Percentiles rank a stretch among this genome's conserved stretches.
Conservation (phyloP, 2,797 vertebrate species). For the Dromococcyx pavoninus region DNA sequence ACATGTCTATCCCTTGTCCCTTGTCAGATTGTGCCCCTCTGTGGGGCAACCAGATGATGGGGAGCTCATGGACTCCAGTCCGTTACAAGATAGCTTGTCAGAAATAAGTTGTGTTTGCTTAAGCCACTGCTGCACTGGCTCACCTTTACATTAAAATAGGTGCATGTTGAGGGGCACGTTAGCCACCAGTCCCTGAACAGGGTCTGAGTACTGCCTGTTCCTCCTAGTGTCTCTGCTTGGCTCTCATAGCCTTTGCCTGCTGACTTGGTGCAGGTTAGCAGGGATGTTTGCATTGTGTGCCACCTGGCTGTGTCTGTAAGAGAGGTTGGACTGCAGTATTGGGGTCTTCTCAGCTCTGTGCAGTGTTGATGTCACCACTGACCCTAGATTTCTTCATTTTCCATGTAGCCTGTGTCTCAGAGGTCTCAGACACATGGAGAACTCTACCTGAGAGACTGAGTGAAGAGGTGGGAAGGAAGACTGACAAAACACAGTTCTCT, state of each 20-base stretch:
- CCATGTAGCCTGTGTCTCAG: not conserved
- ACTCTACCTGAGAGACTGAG: not conserved
- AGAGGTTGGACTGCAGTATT: not conserved
- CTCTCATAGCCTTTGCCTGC: not conserved
- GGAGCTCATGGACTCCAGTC: not conserved
- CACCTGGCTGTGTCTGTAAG: not conserved
- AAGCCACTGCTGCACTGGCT: not conserved
- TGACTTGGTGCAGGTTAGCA: not conserved
- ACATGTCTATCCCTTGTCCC: not conserved
- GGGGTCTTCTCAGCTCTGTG: not conserved
- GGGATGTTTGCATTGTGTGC: not conserved
- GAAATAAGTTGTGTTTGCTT: not conserved
- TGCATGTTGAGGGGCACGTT: accelerated
- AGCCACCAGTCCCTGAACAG: not conserved
- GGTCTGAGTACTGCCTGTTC: not conserved
- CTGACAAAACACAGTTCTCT: accelerated
- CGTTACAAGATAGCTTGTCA: not conserved
- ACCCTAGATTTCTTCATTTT: not conserved
- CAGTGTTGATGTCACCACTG: not conserved
- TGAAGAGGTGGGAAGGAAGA: not conserved
- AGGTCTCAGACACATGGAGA: not conserved
- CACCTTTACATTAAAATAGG: not conserved
- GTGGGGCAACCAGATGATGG: not conserved
- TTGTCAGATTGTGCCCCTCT: not conserved
- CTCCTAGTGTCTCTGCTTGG: not conserved